Base-by-base conservation (phyloP, 1,140 invertebrate genomes). In the Pollicipes pollicipes region DNA sequence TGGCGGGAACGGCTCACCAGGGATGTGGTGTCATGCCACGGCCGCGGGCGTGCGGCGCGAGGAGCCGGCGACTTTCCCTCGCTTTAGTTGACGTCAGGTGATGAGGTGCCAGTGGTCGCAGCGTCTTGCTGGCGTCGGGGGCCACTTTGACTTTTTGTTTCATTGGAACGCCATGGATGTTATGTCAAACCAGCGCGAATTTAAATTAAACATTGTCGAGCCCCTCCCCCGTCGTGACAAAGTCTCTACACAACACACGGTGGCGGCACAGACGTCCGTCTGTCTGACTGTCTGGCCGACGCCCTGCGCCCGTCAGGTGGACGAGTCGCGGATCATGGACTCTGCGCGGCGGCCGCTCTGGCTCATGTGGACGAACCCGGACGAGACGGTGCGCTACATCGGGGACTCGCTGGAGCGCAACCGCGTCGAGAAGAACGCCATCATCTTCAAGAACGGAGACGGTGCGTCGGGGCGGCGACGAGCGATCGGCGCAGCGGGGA, bases 381-480 rank as follows among this genome's bases (percentile, higher is more conserved):
- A 98, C 82, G 81, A 85, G 0, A 88, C 84, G 76, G 79, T 83
- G 26, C 79, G 83, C 69, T 75, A 78, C n/a, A 76, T 78, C 70
- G 69, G 68, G 21, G 32, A 70, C n/a, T 66, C 76, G 63, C 82
- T 29, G 8, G 3, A 28, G 24, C 27, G 28, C 8, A 10, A 3
- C 3, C 64, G 28, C 3, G 27, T 66, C 27, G 27, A 28, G 8
- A 66, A 66, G 28, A 66, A 82, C 77, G 79, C 82, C 71, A 78
- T 86, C 17, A 97, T 99, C 74, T 91, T 99, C 77, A 99, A 99
- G 82, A 95, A 95, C 77, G 97, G 96, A 0, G 97, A 99, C 81
- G 95, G 84, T 84, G 77, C 77, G 45, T 58, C 10, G 6, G 2
- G 45, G 6, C 10, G 13, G 21, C 45, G 4, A 4, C 4, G 32